Base-by-base conservation (phyloP, 2,113 vertebrate genomes). In the Orcinus orca region DNA sequence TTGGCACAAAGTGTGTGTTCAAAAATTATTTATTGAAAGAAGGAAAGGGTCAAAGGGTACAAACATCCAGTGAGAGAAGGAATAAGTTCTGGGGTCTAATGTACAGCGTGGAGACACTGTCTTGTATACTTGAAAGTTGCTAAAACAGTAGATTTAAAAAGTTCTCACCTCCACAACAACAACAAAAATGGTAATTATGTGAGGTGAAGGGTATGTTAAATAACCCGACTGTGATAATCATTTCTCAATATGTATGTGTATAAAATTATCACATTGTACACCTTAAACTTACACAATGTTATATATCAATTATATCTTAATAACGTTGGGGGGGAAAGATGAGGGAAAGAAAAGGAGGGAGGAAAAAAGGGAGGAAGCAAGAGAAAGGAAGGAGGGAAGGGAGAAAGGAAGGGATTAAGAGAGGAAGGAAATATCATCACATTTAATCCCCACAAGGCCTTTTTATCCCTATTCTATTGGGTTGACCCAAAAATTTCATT, bases 1-100 rank as follows among this genome's bases (percentile, higher is more conserved):
- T 73, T 92, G 71, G 36, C 17, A 38, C 7, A 36, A 23, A 25
- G 20, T 71, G 50, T 67, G 26, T 47, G 23, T 50, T 58, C 25
- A 80, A 26, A 86, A 77, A 14, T 70, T 65, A 93, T 73, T 87
- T 86, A 94, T 60, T 86, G 55, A 93, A 76, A 83, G 62, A 65
- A 87, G 31, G 7, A 58, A 74, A 29, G 55, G n/a, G 5, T 86
- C 71, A 86, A 68, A 41, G 36, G 47, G 62, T 21, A 68, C 47
- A 93, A n/a, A 77, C 71, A 67, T 93, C 82, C 21, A 77, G 23
- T 58, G 18, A 17, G 41, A 68, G 38, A 31, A 77, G 68, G 29
- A 77, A 1, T 21, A 79, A 68, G 7, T 68, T 55, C 29, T 36
- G 23, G 33, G 29, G 7, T n/a, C 1, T 36, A 38, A 63, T 33